phyloP scores from a whole-genome alignment of 2,113 vertebrate species.

The Chaetodon auriga region DNA sequence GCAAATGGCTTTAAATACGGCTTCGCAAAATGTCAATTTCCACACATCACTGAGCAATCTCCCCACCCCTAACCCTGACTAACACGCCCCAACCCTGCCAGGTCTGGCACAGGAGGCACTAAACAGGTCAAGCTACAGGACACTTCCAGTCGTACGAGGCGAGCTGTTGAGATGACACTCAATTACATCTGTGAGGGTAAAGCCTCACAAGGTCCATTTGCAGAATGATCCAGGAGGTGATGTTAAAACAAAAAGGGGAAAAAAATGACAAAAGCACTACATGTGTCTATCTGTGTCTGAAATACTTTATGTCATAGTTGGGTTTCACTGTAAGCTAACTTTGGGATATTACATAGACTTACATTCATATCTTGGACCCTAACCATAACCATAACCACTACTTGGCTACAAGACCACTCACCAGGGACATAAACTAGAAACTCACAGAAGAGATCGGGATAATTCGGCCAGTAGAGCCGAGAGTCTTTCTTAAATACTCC shows the following conservation, averaged over 20 bases:
- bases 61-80: conserved; percentile 23
- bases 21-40: conserved; percentile 70
- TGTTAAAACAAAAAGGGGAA: not conserved
- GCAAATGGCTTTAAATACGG: conserved; percentile 55
- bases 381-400: too few relatives aligned
- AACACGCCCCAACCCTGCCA: conserved; percentile 1
- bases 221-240: conserved; percentile 1
- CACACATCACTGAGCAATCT: conserved; percentile 59
- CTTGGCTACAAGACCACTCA: too few relatives aligned
- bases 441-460: too few relatives aligned
- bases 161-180: conserved; percentile 31
- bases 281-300: not conserved
- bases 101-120: conserved; percentile 16
- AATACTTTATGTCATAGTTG: not conserved
- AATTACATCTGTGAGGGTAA: conserved; percentile 18
- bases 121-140: conserved; percentile 30
- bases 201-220: conserved; percentile 17
- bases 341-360: too few relatives aligned
- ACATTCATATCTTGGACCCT: too few relatives aligned
- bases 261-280: not conserved
- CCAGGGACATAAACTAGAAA: too few relatives aligned
- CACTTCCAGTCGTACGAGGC: not conserved
- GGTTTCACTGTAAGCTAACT: not conserved
- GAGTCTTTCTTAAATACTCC: too few relatives aligned
- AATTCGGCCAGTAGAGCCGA: too few relatives aligned